phyloP scores from a whole-genome alignment of 1,140 invertebrate species.

The Vanessa atalanta region DNA sequence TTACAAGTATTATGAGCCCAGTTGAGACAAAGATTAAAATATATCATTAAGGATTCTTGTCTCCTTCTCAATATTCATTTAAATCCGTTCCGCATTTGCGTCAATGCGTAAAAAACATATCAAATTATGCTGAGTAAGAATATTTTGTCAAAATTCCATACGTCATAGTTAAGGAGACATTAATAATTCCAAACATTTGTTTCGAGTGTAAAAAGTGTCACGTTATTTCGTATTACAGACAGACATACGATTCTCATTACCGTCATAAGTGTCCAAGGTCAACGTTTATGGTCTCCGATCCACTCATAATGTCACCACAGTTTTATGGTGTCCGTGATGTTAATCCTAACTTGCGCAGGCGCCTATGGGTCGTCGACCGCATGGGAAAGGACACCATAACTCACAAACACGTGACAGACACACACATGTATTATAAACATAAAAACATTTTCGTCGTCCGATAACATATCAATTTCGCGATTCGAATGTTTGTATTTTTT shows the following conservation, averaged over 20 bases:
- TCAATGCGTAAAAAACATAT: too few relatives aligned
- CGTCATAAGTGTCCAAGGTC: constrained; percentile 54
- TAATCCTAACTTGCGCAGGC: constrained; percentile 51
- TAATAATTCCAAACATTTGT: too few relatives aligned
- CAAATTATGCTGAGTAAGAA: too few relatives aligned
- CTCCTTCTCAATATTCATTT: too few relatives aligned
- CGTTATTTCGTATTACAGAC: constrained; percentile 21
- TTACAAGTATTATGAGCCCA: too few relatives aligned
- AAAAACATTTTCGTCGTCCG: constrained; percentile 8
- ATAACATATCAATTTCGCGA: constrained; percentile 36
- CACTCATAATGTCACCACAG: constrained; percentile 47
- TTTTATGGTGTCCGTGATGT: constrained; percentile 60
- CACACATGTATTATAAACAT: constrained; percentile 17
- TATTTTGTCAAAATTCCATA: too few relatives aligned
- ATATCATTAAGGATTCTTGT: too few relatives aligned
- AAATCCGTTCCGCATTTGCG: too few relatives aligned
- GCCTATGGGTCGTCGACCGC: constrained; percentile 54
- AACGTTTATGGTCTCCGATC: constrained; percentile 61
- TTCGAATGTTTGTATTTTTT: constrained; percentile 28
- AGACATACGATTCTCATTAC: constrained; percentile 13
- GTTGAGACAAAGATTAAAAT: too few relatives aligned
- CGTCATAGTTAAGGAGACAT: too few relatives aligned
- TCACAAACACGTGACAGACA: constrained; percentile 37
- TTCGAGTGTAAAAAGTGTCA: neutral
- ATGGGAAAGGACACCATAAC: constrained; percentile 56